Evolutionary conservation across 92 coral and sea anemone genomes (phyloP), one percentile per base, ranked within the genome.

Genomic region (Porites evermanni): DNA sequence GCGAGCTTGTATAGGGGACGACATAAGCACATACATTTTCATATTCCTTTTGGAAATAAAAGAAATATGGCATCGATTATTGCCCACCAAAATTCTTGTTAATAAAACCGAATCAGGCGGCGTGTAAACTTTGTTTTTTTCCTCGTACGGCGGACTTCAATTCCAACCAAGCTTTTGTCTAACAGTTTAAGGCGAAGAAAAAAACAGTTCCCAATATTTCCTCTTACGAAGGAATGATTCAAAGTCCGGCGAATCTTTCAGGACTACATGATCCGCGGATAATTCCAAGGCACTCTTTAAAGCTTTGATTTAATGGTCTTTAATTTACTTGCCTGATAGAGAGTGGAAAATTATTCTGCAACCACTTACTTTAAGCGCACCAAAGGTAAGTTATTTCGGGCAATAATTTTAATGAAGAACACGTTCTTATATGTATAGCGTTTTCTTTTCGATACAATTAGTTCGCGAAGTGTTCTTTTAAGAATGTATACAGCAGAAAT

Each of bases 21-120:
- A 19, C 17, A 21, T 16, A 67, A 78, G 38, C 72, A 64, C 72
- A 78, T 29, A 78, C 32, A 44, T 64, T 78, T 47, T 61, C 19
- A 65, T 78, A 5, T 78, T 64, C 32, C 4, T 19, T 59, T 63
- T 19, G 6, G 47, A 73, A 73, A 21, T 29, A 64, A 13, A 23
- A 16, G 21, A n/a, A 8, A 19, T n/a, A 52, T 17, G 38, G 59
- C 50, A 67, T 26, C 44, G 72, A 67, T 26, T 14, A 77, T 26
- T 59, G 20, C 61, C 16, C 50, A 75, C 18, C 44, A 4, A 17
- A 16, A 78, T 7, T 44, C 59, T 13, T 24, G 18, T 38, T 12
- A 65, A 5, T 44, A 7, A 51, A 64, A 59, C n/a, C 61, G 65
- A 32, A 44, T 23, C 71, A 7, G 6, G 2, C n/a, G 61, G 2